Base-by-base conservation (phyloP, 2,113 vertebrate species). In the Tragelaphus strepsiceros region DNA sequence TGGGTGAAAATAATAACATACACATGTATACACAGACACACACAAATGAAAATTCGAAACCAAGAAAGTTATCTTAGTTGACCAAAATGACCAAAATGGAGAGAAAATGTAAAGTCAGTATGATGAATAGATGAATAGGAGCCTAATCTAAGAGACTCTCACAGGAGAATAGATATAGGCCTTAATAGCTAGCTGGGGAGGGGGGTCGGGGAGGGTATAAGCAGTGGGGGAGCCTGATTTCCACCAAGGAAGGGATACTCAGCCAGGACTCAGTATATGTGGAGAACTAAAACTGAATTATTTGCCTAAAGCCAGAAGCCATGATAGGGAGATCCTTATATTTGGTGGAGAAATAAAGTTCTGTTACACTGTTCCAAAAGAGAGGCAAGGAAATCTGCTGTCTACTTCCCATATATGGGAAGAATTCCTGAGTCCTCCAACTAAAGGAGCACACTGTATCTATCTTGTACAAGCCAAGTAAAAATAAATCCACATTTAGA, bases 401-500 rank as follows among this genome's bases (percentile, higher is more conserved):
- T 56, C 51, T 85, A 19, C 3, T 67, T 21, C 30, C 17, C 80
- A 4, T 58, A 21, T 11, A 9, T 54, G 21, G 19, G 59, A 43
- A 71, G 58, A 88, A 94, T 88, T 91, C 78, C 28, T 7, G 11
- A 91, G 83, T 46, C 82, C 49, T 78, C 83, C 88, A 39, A 53
- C 56, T 91, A 26, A 71, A 67, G 88, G 35, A 88, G 54, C 10
- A 90, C 77, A 90, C 54, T 77, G 81, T 64, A 80, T 43, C 35
- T 43, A 35, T 93, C 58, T 89, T 26, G 24, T 49, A n/a, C 77
- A 91, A 88, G 26, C 54, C 43, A 94, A 92, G 80, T 86, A 80
- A 82, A 92, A 86, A 61, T 49, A 81, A 94, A 49, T 58, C 64
- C 46, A 53, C 15, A 61, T 71, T 91, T 67, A 56, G 26, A 54